Conservation (phyloP, 2,888 invertebrate species). For the Dryococelus australis region DNA sequence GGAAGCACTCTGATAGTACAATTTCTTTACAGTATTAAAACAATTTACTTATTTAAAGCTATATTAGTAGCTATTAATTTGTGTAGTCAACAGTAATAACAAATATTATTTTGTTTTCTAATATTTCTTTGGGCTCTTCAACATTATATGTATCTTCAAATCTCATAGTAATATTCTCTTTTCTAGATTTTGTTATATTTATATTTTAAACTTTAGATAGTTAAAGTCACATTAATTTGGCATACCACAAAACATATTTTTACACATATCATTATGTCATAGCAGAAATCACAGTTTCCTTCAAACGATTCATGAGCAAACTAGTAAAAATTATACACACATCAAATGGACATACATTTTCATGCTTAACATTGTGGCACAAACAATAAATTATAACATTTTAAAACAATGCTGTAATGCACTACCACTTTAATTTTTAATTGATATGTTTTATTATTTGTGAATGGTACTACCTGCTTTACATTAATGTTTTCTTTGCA, state of each 20-base stretch:
- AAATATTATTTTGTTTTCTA: background rate
- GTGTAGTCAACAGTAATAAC: background rate
- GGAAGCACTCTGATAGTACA: slow-evolving; percentile 41
- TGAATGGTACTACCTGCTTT: background rate
- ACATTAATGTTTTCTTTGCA: no score
- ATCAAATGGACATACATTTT: no score
- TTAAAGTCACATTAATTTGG: background rate
- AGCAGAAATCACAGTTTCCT: background rate
- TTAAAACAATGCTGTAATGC: background rate
- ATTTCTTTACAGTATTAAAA: background rate
- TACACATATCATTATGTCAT: background rate
- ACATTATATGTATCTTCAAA: background rate
- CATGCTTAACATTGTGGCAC: no score
- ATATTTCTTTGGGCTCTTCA: background rate
- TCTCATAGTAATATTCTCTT: background rate
- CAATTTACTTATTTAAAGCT: background rate
- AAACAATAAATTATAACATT: background rate
- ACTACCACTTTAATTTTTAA: background rate
- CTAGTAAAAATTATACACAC: background rate
- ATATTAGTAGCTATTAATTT: background rate
- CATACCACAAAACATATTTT: background rate
- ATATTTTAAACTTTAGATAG: slow-evolving; percentile 18
- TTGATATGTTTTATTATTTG: background rate
- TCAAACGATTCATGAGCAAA: background rate
- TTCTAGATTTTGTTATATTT: background rate